Percentiles rank a stretch among this genome's conserved stretches.
These are phyloP conservation scores for Chromoteleia sp. DNA, from an alignment of 2,888 invertebrate genomes.

Conservation along the genomic window DNA sequence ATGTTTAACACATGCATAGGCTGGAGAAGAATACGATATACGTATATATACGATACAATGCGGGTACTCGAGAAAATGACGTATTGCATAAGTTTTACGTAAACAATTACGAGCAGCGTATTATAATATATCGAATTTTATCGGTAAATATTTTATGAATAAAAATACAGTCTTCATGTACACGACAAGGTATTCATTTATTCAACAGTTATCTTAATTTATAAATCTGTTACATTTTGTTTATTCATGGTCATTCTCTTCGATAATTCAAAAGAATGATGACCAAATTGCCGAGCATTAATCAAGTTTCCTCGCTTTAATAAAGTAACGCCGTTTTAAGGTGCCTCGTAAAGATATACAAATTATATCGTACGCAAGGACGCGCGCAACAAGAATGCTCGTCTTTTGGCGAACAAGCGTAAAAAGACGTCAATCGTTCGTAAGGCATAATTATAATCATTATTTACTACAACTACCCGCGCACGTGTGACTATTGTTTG, in stretches of 20 bases:
- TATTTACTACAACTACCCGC: constrained; percentile 6
- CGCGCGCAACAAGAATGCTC: neutral
- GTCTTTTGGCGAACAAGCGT: constrained; percentile 9
- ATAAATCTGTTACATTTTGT: neutral
- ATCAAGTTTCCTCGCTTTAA: neutral
- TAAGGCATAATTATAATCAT: constrained; percentile 19
- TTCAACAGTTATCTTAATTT: constrained; percentile 19
- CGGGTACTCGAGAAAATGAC: constrained; percentile 49
- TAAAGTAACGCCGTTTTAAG: too few species aligned
- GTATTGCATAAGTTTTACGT: constrained; percentile 63
- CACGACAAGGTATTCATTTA: constrained; percentile 14
- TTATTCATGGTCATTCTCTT: neutral
- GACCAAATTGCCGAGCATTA: neutral
- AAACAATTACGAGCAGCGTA: constrained; percentile 55
- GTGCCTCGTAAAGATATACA: neutral
- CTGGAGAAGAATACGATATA: constrained; percentile 45
- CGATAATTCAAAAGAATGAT: too few species aligned
- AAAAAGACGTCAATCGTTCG: neutral
- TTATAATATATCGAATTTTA: constrained; percentile 60
- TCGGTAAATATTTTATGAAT: constrained; percentile 67
- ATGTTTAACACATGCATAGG: constrained; percentile 41
- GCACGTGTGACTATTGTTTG: constrained; percentile 3
- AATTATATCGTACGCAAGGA: constrained; percentile 23
- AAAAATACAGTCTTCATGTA: constrained; percentile 64
- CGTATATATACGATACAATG: constrained; percentile 38